phyloP scores from a whole-genome alignment of 92 coral and sea anemone species.

The Umimayanthus kanabou region DNA sequence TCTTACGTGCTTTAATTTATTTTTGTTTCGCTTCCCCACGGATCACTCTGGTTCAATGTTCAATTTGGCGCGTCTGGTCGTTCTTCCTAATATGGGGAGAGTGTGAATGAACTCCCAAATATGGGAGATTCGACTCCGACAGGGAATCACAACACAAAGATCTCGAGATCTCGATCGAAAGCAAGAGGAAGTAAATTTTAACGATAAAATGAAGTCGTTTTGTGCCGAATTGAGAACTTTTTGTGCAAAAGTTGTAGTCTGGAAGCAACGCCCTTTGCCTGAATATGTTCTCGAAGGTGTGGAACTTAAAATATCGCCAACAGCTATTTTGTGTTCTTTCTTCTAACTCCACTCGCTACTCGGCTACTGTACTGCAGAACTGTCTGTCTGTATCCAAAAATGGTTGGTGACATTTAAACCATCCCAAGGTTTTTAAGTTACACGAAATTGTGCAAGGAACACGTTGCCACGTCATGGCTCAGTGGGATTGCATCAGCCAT shows the following conservation, averaged over 20 bases:
- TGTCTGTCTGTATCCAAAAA: background rate
- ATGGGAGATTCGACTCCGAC: constrained; percentile 49
- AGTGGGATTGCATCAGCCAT: background rate
- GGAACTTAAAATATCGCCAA: background rate
- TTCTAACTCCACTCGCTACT: background rate
- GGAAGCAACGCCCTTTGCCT: background rate
- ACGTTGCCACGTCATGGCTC: constrained; percentile 7
- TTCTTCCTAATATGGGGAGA: constrained; percentile 81
- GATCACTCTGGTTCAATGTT: background rate
- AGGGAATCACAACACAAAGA: constrained; percentile 16
- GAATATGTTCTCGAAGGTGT: background rate
- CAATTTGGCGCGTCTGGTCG: constrained; percentile 63
- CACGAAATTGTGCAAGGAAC: background rate
- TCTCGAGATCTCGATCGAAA: background rate
- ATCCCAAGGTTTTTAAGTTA: background rate
- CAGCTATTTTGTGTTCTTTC: no score
- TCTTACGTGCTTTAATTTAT: background rate
- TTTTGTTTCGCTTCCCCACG: constrained; percentile 5
- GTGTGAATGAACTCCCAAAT: constrained; percentile 63
- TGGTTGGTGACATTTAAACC: background rate
- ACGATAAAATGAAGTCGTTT: background rate
- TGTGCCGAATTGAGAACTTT: background rate
- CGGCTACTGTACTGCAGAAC: background rate
- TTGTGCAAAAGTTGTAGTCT: background rate
- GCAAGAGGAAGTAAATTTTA: background rate